These are phyloP conservation scores for Crocidura indochinensis DNA, from an alignment of 2,797 vertebrate genomes.

Conservation along the genomic window DNA sequence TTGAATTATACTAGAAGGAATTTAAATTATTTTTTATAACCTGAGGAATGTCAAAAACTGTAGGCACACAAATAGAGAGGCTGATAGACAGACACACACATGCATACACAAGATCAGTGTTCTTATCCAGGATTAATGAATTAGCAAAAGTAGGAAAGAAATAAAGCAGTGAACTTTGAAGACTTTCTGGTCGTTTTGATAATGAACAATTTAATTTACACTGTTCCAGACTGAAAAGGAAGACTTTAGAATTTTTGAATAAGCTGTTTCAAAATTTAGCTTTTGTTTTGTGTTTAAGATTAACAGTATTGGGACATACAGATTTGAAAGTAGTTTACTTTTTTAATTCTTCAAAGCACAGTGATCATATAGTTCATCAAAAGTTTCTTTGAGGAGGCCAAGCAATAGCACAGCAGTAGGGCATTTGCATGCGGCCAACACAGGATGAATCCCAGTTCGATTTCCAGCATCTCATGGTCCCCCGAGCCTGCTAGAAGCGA, in stretches of 20 bases:
- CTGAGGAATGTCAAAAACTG: slow-evolving; percentile 1
- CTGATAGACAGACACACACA: background rate
- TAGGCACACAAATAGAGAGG: background rate
- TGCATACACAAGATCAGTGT: background rate
- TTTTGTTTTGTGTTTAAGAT: slow-evolving; percentile 31
- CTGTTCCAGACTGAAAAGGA: slow-evolving; percentile 9
- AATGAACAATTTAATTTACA: slow-evolving; percentile 34
- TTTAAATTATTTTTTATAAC: slow-evolving; percentile 43
- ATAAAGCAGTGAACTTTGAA: slow-evolving; percentile 47
- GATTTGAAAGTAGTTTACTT: slow-evolving; percentile 14
- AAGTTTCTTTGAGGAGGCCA: background rate
- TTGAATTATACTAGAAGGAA: background rate
- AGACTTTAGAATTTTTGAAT: background rate
- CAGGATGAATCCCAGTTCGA: too few species aligned
- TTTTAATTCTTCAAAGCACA: slow-evolving; percentile 25
- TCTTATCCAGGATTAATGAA: background rate
- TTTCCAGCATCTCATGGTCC: too few species aligned
- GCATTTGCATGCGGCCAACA: too few species aligned
- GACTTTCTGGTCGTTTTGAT: slow-evolving; percentile 33
- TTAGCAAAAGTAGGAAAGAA: background rate
- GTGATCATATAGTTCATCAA: background rate
- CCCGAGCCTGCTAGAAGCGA: too few species aligned
- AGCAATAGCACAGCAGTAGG: too few species aligned
- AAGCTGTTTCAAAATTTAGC: slow-evolving; percentile 41
- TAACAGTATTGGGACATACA: slow-evolving; percentile 41